Base-by-base conservation (phyloP, 2,888 invertebrate genomes). In the Lymantria dispar region DNA sequence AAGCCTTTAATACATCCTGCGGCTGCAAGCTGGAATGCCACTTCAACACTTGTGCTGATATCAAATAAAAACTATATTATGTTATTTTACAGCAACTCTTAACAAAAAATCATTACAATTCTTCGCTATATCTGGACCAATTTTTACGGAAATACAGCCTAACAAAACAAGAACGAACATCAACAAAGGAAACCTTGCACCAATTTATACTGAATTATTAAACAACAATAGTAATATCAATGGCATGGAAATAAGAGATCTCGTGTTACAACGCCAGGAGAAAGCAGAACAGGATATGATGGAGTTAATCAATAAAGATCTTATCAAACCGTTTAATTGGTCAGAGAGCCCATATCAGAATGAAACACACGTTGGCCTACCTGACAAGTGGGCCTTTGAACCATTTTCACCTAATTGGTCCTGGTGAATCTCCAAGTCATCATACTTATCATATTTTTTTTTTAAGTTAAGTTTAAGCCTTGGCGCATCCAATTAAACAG, bases 371-470 rank as follows among this genome's bases (percentile, higher is more conserved):
- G 76, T 92, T 55, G 96, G 95, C 2, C 94, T 96, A 9, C 96
- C 97, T 0, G 95, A 96, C 64, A 78, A 92, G 43, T 97, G 95
- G 93, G 87, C 93, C 44, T 97, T 96, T 74, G 86, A 92, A 36
- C 92, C 94, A 1, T 87, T 94, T 43, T 76, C 80, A 51, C 93
- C 93, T 13, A 76, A 80, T 54, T 94, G 94, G 94, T 88, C 91
- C 47, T 94, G 94, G 94, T 85, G 88, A 86, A 85, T 80, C 76
- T 81, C 71, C 61, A 52, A 52, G 48, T 48, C 58, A 50, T 57
- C 43, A 45, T 56, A 49, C 45, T 46, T 50, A 54, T 61, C 67
- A 69, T 71, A 72, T 65, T 69, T 61, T 64, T 56, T 51, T 62
- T 54, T 60, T 60, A 60, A 58, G 52, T 47, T 62, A 61, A 56